A percentile compares a stretch with the other conserved stretches of the same genome.
These are phyloP conservation scores for Prostheceraeus crozeri DNA, from an alignment of 2,888 invertebrate species.

Conservation along the genomic window DNA sequence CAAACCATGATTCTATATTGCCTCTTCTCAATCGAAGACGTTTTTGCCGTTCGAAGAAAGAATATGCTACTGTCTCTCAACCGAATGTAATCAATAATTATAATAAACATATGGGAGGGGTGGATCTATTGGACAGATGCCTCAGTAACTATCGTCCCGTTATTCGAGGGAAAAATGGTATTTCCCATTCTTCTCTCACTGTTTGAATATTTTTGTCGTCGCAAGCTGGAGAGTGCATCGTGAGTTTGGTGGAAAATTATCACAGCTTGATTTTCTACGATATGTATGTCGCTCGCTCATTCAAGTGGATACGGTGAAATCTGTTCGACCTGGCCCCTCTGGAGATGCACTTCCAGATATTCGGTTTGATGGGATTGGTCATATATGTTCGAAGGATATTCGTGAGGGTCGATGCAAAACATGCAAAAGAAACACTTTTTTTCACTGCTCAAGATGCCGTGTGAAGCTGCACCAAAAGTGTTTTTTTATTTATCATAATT, in stretches of 20 bases:
- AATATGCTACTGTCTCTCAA: neutral
- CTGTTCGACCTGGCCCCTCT: no score
- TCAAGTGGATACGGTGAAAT: constrained; percentile 21
- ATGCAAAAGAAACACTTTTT: constrained; percentile 22
- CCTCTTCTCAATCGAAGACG: constrained; percentile 12
- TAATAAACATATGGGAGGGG: constrained; percentile 30
- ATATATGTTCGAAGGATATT: neutral
- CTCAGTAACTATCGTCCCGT: constrained; percentile 26
- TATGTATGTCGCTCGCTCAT: constrained; percentile 9
- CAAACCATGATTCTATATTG: constrained; percentile 11
- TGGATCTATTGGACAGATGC: constrained; percentile 26
- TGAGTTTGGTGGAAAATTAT: constrained; percentile 16
- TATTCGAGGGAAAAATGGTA: constrained; percentile 27
- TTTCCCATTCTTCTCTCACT: constrained; percentile 19
- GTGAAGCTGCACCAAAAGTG: constrained; percentile 29
- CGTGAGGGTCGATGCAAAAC: constrained; percentile 27
- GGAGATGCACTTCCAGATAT: no score
- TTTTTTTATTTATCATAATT: constrained; percentile 12
- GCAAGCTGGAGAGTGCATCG: constrained; percentile 25
- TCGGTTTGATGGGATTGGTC: constrained; percentile 13
- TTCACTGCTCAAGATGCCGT: constrained; percentile 7
- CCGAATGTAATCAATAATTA: constrained; percentile 25
- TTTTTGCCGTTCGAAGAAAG: constrained; percentile 11
- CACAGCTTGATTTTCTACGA: constrained; percentile 17
- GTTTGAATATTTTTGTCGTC: constrained; percentile 27